Percentiles rank a stretch among this genome's conserved stretches.
These are phyloP conservation scores for Idaea straminata DNA, from an alignment of 2,888 invertebrate genomes.

Conservation along the genomic window DNA sequence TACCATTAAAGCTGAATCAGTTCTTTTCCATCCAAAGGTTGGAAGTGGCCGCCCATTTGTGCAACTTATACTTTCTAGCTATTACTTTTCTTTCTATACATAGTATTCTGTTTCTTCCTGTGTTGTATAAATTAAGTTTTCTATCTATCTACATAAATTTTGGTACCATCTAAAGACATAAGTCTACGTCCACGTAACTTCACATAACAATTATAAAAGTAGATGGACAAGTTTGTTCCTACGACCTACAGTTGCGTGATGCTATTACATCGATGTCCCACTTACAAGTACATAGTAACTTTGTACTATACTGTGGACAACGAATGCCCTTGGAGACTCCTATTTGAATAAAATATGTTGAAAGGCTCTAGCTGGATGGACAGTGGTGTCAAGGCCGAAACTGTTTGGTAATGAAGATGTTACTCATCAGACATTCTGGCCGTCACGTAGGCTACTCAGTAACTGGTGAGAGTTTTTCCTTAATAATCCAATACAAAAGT, in stretches of 20 bases:
- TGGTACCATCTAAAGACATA: background rate
- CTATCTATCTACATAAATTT: too few species aligned
- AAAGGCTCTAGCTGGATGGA: conserved; percentile 33
- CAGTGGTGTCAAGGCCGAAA: conserved; percentile 52
- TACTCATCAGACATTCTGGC: conserved; percentile 7
- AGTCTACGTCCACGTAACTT: conserved; percentile 10
- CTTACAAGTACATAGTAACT: conserved; percentile 28
- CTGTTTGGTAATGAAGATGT: conserved; percentile 21
- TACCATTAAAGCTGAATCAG: too few species aligned
- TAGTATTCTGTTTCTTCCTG: too few species aligned
- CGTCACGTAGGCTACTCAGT: background rate
- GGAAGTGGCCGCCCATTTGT: too few species aligned
- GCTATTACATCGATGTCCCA: conserved; percentile 57
- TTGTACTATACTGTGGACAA: conserved; percentile 23
- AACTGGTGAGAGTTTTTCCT: background rate
- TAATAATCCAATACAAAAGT: too few species aligned
- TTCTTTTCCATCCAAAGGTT: too few species aligned
- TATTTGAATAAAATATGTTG: conserved; percentile 19
- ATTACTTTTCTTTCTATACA: too few species aligned
- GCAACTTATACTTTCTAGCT: too few species aligned
- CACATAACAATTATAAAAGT: conserved; percentile 23
- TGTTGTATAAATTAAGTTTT: too few species aligned
- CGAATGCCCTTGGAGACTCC: conserved; percentile 50
- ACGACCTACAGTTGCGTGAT: conserved; percentile 49
- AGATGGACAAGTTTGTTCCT: conserved; percentile 31